Evolutionary conservation across 2,113 vertebrate genomes (phyloP).

Genomic region (Peromyscus maniculatus): DNA sequence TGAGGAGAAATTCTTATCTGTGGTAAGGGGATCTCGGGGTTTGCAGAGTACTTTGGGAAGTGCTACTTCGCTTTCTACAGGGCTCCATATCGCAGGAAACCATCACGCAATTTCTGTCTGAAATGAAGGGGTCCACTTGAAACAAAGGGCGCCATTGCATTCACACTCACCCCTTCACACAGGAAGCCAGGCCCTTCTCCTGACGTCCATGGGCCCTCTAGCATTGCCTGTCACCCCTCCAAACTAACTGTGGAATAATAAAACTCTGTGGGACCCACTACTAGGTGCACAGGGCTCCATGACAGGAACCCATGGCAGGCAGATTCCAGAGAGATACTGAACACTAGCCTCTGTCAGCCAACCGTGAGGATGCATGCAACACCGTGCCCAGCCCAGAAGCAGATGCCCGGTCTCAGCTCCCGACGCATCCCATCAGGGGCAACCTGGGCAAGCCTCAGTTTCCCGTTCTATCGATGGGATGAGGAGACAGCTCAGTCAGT

Average conservation of each 20-base stretch:
- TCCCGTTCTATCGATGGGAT: not conserved
- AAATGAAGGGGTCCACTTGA: not conserved
- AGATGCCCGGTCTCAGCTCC: not conserved
- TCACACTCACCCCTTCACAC: rapidly evolving
- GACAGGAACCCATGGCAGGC: no score
- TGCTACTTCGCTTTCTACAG: not conserved
- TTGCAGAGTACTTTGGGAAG: not conserved
- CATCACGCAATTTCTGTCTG: not conserved
- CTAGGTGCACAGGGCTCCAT: not conserved
- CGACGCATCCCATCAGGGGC: not conserved
- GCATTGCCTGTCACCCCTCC: rapidly evolving
- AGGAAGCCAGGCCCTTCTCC: not conserved
- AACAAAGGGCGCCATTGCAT: rapidly evolving
- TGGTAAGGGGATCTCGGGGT: not conserved
- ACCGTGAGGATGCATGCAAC: no score
- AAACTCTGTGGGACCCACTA: not conserved
- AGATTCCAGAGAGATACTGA: not conserved
- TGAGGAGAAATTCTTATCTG: not conserved
- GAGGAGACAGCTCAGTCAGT: not conserved
- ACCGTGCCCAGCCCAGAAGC: not conserved
- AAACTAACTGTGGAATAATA: not conserved
- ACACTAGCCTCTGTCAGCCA: not conserved
- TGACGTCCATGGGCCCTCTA: not conserved
- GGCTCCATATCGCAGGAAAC: not conserved
- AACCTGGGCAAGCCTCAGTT: not conserved